Conservation (phyloP, 2,113 vertebrate genomes). For the Cettia cetti region DNA sequence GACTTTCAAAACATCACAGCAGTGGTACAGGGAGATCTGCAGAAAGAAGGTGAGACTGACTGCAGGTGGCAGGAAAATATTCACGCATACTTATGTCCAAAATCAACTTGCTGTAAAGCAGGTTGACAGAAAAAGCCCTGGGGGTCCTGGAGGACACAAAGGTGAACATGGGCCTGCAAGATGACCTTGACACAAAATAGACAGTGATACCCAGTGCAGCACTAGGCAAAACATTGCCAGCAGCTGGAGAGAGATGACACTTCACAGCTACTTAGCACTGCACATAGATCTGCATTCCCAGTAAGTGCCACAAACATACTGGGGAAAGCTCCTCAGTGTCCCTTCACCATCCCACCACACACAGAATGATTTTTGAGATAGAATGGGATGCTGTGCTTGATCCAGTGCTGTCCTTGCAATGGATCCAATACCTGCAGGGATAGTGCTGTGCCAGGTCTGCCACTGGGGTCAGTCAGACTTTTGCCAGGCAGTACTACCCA, state of each 20-base stretch:
- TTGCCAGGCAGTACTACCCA: neutral
- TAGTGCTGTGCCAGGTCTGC: neutral
- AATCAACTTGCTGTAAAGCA: neutral
- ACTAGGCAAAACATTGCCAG: neutral
- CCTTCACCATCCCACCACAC: neutral
- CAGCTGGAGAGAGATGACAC: neutral
- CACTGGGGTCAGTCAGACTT: neutral
- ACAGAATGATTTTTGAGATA: neutral
- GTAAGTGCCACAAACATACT: too few species aligned
- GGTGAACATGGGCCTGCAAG: neutral
- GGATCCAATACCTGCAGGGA: neutral
- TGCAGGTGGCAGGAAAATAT: neutral
- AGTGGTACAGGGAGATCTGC: neutral
- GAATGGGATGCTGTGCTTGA: neutral
- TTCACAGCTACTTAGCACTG: neutral
- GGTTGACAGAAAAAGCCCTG: neutral
- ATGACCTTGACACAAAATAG: neutral
- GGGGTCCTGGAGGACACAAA: fast-evolving
- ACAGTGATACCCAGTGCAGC: neutral
- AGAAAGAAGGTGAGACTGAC: neutral
- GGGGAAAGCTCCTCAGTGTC: neutral
- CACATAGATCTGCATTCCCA: neutral
- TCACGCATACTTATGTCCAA: neutral
- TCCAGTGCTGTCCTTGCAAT: fast-evolving
- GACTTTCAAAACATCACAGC: neutral